Evolutionary conservation across 2,888 invertebrate species (phyloP).

Genomic region (Hydriomena furcata): DNA sequence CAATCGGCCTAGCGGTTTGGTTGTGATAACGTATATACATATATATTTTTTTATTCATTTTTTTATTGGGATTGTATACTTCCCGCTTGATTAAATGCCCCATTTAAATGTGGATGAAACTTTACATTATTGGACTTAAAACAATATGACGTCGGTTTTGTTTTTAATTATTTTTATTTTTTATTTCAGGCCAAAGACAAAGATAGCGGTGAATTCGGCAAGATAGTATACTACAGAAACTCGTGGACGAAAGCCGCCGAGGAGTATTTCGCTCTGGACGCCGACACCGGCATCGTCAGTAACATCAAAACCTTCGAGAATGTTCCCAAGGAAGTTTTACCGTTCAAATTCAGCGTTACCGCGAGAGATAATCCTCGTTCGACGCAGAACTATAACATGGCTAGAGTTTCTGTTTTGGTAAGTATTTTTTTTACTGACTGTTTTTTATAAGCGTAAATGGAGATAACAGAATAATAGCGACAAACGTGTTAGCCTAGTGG

Average conservation of each 20-base stretch:
- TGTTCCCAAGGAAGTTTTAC: conserved; percentile 84
- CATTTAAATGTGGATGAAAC: no score
- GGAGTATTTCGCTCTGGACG: conserved; percentile 89
- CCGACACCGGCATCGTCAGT: conserved; percentile 89
- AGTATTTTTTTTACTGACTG: conserved; percentile 50
- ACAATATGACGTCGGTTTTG: no score
- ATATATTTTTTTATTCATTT: no score
- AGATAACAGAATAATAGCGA: no score
- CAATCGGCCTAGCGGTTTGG: no score
- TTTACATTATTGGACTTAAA: no score
- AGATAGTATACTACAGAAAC: conserved; percentile 87
- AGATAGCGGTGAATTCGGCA: conserved; percentile 93
- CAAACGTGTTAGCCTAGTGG: no score
- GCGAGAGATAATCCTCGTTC: conserved; percentile 90
- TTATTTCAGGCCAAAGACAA: conserved; percentile 88
- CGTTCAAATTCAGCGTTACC: conserved; percentile 89
- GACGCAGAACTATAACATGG: conserved; percentile 84
- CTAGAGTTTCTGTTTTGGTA: conserved; percentile 86
- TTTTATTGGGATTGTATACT: no score
- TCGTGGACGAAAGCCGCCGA: conserved; percentile 76
- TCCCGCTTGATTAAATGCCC: no score
- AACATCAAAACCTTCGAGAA: conserved; percentile 89
- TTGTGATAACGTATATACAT: no score
- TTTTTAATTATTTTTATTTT: neutral
- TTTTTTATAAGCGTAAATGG: no score